Conservation (phyloP, 2,113 vertebrate genomes). For the Nycticryphes semicollaris region DNA sequence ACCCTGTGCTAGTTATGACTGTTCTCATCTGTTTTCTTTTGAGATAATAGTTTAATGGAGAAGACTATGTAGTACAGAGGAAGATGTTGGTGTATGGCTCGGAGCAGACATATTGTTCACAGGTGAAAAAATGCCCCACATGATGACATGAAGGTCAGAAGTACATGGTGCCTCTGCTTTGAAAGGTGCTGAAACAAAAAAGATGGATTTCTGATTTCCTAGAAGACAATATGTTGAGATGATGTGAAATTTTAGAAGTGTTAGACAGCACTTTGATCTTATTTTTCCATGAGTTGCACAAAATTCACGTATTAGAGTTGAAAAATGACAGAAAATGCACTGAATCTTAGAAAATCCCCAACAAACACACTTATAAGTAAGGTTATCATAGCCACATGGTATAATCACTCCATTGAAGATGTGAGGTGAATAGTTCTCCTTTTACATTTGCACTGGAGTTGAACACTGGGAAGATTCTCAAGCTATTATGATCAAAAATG, state of each 20-base stretch:
- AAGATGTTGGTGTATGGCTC: neutral
- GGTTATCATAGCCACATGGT: neutral
- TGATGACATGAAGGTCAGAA: slow-evolving; percentile 24
- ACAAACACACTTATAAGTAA: neutral
- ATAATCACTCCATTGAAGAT: neutral
- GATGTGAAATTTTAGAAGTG: neutral
- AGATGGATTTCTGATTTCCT: neutral
- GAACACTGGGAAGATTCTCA: neutral
- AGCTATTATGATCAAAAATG: neutral
- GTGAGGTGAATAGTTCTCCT: neutral
- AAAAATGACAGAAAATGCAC: neutral
- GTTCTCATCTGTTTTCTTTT: slow-evolving; percentile 29
- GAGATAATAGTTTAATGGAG: neutral
- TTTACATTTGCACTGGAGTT: neutral
- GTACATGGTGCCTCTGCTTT: neutral
- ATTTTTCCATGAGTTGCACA: neutral
- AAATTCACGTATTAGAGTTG: neutral
- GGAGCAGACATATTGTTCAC: neutral
- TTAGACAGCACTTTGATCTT: neutral
- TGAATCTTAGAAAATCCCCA: neutral
- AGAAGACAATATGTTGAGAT: neutral
- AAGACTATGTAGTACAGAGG: neutral
- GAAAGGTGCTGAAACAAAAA: neutral
- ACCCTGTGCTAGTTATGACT: neutral
- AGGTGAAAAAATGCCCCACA: neutral